Base-by-base conservation (phyloP, 2,888 invertebrate genomes). In the Drosophila glabriapex region DNA sequence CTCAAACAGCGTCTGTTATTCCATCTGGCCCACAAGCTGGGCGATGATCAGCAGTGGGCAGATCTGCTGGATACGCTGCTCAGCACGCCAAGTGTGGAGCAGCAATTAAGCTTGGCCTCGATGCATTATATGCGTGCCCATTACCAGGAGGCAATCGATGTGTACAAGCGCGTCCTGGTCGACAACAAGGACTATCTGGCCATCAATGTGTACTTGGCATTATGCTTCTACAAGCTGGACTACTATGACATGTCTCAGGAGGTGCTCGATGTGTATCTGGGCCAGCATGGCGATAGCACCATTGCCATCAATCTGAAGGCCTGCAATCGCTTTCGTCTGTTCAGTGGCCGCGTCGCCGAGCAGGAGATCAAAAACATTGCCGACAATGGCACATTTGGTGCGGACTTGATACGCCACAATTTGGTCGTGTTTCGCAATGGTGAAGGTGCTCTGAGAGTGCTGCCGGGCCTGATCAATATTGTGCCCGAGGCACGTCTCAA, bases 201-300 rank as follows among this genome's bases (percentile, higher is more conserved):
- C 0, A 94, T 99, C 70, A 99, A 99, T 93, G 98, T 99, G 5
- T 99, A 99, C 93, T 97, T 99, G 68, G 99, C 99, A 0, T 94
- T 99, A 22, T 99, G 99, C 92, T 99, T 99, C 94, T 99, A 99
- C 94, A 99, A 99, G 93, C 94, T 99, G 89, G 99, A 99, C 94
- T 99, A 99, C 93, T 99, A 98, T 92, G 99, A 99, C 93, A 98
- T 99, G 55, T 98, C 99, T 0, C 98, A 99, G 94, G 99, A 99
- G 94, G 98, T 99, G n/a, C 94, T 99, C 19, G 97, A 97, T 29
- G 96, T 98, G 29, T 99, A 99, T 93, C 94, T 99, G 61, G 97
- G 97, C 72, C 97, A 97, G 91, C 97, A 96, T 93, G 96, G 98
- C 4, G 98, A 99, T 86, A 99, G 99, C 75, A 98, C 98, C 0